Base-by-base conservation (phyloP, 2,888 invertebrate species). In the Limnephilus lunatus region DNA sequence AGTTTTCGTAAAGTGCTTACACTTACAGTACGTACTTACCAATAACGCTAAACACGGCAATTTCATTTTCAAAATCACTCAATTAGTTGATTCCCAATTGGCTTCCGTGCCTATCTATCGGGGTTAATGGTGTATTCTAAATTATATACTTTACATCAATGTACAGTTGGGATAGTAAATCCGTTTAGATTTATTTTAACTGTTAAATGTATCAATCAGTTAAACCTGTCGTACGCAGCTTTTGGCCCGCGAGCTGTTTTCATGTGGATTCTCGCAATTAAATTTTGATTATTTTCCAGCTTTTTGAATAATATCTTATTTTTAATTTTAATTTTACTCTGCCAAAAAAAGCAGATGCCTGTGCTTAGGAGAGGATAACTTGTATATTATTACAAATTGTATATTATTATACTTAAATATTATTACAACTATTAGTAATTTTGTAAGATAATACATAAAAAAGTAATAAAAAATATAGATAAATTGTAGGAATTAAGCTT, bases 31-130 rank as follows among this genome's bases (percentile, higher is more conserved):
- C 68, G 7, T 25, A 68, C 68, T 68, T 7, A 68, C 25, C 68
- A 68, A 68, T 68, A 68, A 68, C 68, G 68, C 4, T 68, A 68
- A 68, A 68, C 68, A 68, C 68, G 68, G 68, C 68, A 68, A 68
- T 68, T 68, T 68, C 68, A 68, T 68, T 68, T 68, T 68, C 68
- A 68, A 68, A 68, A 68, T 68, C 68, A 68, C 68, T 68, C 68
- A n/a, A 68, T 68, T 68, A 68, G 25, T 68, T 11, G 68, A 0
- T n/a, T 25, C n/a, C 68, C 68, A 68, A 68, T 25, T 68, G 68
- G 68, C 68, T 7, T 68, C 7, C 25, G 2, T n/a, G 68, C 25
- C 68, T n/a, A 68, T 68, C 68, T n/a, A 68, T 68, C n/a, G 9
- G n/a, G 68, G 68, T 68, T 68, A 68, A 68, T 68, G 68, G 25